Percentiles rank a stretch among this genome's conserved stretches.
Conservation (phyloP, 2,888 invertebrate species). For the Lasioglossum malachurum region DNA sequence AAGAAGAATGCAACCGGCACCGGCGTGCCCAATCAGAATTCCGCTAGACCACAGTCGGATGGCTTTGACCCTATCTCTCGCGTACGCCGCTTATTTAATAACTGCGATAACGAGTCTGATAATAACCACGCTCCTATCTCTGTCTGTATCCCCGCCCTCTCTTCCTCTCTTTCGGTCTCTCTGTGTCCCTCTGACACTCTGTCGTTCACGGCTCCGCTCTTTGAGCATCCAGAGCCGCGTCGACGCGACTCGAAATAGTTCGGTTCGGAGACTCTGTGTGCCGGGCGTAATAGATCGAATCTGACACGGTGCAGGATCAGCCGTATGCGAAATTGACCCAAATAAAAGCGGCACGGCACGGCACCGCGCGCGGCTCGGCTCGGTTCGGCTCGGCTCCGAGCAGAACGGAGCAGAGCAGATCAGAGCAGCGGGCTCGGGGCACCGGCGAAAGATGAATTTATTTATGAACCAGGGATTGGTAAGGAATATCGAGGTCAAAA, state of each 20-base stretch:
- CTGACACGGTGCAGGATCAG: constrained; percentile 2
- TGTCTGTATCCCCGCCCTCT: not conserved
- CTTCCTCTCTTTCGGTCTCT: not conserved
- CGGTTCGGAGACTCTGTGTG: constrained; percentile 6
- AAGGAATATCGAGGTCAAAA: constrained; percentile 2
- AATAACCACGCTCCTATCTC: constrained; percentile 5
- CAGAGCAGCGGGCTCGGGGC: not conserved
- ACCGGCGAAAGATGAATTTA: constrained; percentile 21
- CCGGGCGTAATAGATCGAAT: constrained; percentile 14
- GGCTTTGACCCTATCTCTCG: constrained; percentile 16
- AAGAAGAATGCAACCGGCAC: constrained; percentile 12
- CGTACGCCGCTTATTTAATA: constrained; percentile 26
- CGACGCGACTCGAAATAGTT: constrained; percentile 16
- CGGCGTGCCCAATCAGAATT: not conserved
- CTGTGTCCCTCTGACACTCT: not conserved
- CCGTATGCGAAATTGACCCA: constrained; percentile 17
- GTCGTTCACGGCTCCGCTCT: constrained; percentile 1
- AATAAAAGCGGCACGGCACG: not conserved
- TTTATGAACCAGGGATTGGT: constrained; percentile 8
- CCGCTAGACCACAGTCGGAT: not conserved
- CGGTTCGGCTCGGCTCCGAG: not conserved
- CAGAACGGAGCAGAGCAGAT: not conserved
- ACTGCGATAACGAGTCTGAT: constrained; percentile 28
- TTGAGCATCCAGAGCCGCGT: not conserved
- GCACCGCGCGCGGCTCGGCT: not conserved